Evolutionary conservation across 2,113 vertebrate genomes (phyloP), one percentile per base, ranked within the genome.

Genomic region (Rhynchomys soricoides): DNA sequence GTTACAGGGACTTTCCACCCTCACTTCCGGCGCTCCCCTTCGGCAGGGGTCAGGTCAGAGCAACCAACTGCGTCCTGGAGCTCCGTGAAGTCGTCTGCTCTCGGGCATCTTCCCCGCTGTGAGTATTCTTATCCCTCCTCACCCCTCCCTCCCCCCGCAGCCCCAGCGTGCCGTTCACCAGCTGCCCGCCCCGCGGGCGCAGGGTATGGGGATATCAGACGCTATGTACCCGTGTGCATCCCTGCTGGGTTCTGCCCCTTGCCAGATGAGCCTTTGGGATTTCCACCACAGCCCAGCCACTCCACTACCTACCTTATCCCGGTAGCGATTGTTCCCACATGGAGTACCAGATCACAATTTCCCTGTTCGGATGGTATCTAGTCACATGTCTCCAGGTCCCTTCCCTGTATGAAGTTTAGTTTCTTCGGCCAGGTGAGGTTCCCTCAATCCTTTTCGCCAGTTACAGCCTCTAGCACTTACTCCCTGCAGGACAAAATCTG

Each of bases 91-190:
- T 70, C 90, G 22, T 66, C 90, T 0, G 90, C 86, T 3, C 81
- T 73, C 12, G 0, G 79, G 55, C 29, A 45, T 59, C 34, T 89
- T 45, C 57, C 71, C 5, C 24, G 16, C 21, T 75, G 97, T 97
- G 94, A 87, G 97, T 95, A 43, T 12, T 1, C 11, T 7, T 21
- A 10, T 8, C 8, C 8, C n/a, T 13, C 71, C n/a, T n/a, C 19
- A 11, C 50, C 19, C 9, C 3, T 17, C 9, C 45, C 22, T 12
- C 1, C 12, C 78, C 55, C 55, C 55, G n/a, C 81, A 62, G 81
- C n/a, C 57, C 37, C 24, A 43, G 55, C 6, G 3, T 4, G 52
- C 50, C 4, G 1, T 15, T 52, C 87, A 2, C 40, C 31, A 12
- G 73, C 81, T 7, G 16, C 64, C 43, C 0, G 3, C 4, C 64